Base-by-base conservation (phyloP, 2,797 vertebrate genomes). In the Apogon hyalosoma region DNA sequence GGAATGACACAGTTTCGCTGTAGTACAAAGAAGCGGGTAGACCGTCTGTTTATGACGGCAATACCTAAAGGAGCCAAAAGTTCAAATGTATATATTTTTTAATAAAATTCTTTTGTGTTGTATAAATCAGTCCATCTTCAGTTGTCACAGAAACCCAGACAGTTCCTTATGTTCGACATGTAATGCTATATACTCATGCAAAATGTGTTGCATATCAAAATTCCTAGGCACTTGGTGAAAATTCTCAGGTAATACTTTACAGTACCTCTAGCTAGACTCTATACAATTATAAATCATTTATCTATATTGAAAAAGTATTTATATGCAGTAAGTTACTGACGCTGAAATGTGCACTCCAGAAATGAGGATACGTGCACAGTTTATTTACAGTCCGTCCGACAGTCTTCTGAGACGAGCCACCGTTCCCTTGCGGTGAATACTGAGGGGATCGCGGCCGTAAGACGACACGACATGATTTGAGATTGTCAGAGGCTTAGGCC, bases 211-310 rank as follows among this genome's bases (percentile, higher is more conserved):
- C 88, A 90, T 85, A 85, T 80, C 47, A 18, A 53, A 62, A 73
- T 56, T 67, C 59, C 61, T 55, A 90, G 92, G 92, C 92, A 93
- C 92, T 91, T 92, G 57, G 85, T 90, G 90, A 87, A 67, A 72
- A 66, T 77, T 85, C 74, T 84, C 80, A 60, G 79, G 67, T 69
- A 64, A 70, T 82, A 81, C 79, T 72, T 81, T 86, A 86, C 80
- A 86, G 86, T 90, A 90, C 88, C 87, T 87, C 66, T 59, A 78
- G 57, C 52, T 31, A 55, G 61, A 69, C 68, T 84, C 77, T 80
- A 52, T 88, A 89, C 74, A 88, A 71, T 74, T 70, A 79, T 67
- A 89, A 72, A 89, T 73, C 51, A 66, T 56, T 71, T 54, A 45
- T 75, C 45, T 69, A 68, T 67, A 76, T 48, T 73, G 61, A 73